Base-by-base conservation (phyloP, 1,140 invertebrate genomes). In the Tetragnatha versicolor region DNA sequence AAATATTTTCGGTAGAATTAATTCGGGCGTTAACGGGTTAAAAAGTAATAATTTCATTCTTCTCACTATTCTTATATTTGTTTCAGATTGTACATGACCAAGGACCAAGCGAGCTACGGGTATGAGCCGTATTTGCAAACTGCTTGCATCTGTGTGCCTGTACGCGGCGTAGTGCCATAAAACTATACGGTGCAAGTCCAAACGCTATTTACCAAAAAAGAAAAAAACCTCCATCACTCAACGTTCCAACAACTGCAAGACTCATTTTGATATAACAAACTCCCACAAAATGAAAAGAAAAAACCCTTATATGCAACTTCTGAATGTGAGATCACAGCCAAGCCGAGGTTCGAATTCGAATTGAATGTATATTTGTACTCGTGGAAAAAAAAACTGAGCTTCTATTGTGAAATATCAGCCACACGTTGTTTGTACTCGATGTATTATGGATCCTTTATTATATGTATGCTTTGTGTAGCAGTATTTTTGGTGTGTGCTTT, bases 101-200 rank as follows among this genome's bases (percentile, higher is more conserved):
- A 45, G 73, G 73, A 77, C 73, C 73, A 77, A 77, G 73, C 27
- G 73, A 77, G 60, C 73, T 77, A 77, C 73, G 73, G 73, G 73
- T 77, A 77, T 25, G 60, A 65, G 20, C 73, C 47, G 60, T 65
- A 77, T 63, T 31, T 77, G 39, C 31, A 65, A 14, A 77, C 20
- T 61, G 37, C 60, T 61, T 77, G 61, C 66, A 65, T 65, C 61
- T 66, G 61, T 66, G 39, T 53, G 63, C 39, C 39, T 68, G 39
- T 29, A 47, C 42, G 63, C 45, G 47, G n/a, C n/a, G 37, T 53
- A 5, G 5, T 65, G 35, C 35, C 35, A 47, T 47, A 47, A 12
- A 47, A 17, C 2, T 17, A 20, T 42, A 14, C 61, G 73, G 39
- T 75, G 55, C 70, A 65, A 77, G 73, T 77, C 45, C 73, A 66